Conservation (phyloP, 2,888 invertebrate genomes). For the Himalopsyche anomala region DNA sequence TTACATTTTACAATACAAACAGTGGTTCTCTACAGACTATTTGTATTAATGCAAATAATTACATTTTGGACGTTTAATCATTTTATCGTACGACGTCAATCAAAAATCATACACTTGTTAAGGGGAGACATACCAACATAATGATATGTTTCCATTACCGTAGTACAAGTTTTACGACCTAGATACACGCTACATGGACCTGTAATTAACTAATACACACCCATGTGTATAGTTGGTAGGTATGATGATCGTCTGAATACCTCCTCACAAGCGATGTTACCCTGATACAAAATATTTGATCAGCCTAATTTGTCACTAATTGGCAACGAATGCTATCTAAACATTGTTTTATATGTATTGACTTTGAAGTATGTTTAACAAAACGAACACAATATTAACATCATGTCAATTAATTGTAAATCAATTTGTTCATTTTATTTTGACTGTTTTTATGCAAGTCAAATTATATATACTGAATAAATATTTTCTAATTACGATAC, state of each 20-base stretch:
- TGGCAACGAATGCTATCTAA: not conserved
- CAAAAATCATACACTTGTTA: slow-evolving; percentile 26
- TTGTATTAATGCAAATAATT: not conserved
- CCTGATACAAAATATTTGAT: slow-evolving; percentile 40
- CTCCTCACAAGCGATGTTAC: slow-evolving; percentile 2
- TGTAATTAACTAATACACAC: slow-evolving; percentile 60
- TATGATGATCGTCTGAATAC: slow-evolving; percentile 34
- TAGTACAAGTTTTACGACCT: slow-evolving; percentile 53
- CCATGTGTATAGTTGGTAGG: slow-evolving; percentile 49
- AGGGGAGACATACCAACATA: slow-evolving; percentile 13
- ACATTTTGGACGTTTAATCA: not conserved
- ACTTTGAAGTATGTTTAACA: not conserved
- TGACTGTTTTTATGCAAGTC: no score
- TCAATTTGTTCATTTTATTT: no score
- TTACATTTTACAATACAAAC: slow-evolving; percentile 3
- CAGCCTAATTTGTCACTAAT: not conserved
- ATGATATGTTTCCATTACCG: slow-evolving; percentile 26
- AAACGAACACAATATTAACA: not conserved
- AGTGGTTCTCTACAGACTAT: not conserved
- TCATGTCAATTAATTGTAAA: no score
- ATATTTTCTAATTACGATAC: no score
- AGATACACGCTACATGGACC: slow-evolving; percentile 53
- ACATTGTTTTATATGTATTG: not conserved
- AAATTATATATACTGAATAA: no score
- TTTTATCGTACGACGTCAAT: slow-evolving; percentile 37